phyloP scores from a whole-genome alignment of 2,888 invertebrate species.

The Lamellibrachia satsuma region DNA sequence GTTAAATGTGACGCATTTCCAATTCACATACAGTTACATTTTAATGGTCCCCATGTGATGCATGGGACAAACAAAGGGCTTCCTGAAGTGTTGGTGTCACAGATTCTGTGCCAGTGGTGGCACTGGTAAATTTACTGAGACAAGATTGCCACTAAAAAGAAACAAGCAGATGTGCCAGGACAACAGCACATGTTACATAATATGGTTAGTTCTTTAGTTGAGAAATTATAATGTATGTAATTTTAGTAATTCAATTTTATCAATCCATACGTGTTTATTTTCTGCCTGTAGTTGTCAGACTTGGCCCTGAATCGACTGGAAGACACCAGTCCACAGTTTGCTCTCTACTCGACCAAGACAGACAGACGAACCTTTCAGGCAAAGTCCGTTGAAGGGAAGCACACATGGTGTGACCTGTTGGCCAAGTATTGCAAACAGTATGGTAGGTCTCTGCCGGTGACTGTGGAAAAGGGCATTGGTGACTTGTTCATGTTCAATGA shows the following conservation, averaged over 20 bases:
- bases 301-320: constrained; percentile 44
- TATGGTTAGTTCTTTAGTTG: too few relatives aligned
- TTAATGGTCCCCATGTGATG: too few relatives aligned
- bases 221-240: too few relatives aligned
- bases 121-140: too few relatives aligned
- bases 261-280: not conserved
- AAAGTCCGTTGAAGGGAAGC: constrained; percentile 53
- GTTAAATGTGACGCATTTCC: too few relatives aligned
- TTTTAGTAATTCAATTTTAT: not conserved
- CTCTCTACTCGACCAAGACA: constrained; percentile 25
- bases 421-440: constrained; percentile 28
- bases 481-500: not conserved
- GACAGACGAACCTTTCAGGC: constrained; percentile 52
- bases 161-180: too few relatives aligned
- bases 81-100: too few relatives aligned
- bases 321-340: not conserved
- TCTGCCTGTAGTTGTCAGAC: constrained; percentile 56
- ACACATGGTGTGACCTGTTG: constrained; percentile 63
- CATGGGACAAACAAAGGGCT: too few relatives aligned
- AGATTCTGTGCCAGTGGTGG: too few relatives aligned
- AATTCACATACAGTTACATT: too few relatives aligned
- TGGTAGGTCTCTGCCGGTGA: not conserved
- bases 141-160: too few relatives aligned
- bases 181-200: too few relatives aligned
- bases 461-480: not conserved